Evolutionary conservation across 2,113 vertebrate species (phyloP).

Genomic region (Apeltes quadracus): DNA sequence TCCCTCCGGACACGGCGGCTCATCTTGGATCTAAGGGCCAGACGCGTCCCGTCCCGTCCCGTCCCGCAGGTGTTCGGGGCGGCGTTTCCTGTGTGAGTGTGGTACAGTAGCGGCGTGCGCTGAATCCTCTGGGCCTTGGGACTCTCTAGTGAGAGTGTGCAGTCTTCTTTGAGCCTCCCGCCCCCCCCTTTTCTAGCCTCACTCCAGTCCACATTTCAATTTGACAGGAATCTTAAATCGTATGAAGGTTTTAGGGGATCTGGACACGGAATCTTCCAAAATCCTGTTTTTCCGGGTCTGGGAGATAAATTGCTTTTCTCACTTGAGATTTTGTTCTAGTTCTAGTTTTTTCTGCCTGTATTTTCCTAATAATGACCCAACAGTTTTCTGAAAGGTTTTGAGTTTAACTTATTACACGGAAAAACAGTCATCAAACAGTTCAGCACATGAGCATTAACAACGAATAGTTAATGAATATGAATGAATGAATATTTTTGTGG

Average conservation of each 20-base stretch:
- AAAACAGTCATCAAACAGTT: not conserved
- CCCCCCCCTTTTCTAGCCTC: not conserved
- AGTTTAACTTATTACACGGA: not conserved
- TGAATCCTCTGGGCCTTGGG: constrained; percentile 24
- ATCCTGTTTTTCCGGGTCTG: constrained; percentile 37
- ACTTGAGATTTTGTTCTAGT: not conserved
- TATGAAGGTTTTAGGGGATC: constrained; percentile 40
- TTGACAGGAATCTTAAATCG: constrained; percentile 67
- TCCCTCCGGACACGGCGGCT: constrained; percentile 41
- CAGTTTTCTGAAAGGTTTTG: constrained; percentile 2
- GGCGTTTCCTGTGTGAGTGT: constrained; percentile 44
- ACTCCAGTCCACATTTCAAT: constrained; percentile 62
- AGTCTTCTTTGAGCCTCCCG: constrained; percentile 7
- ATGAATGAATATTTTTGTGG: not conserved
- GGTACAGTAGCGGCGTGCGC: constrained; percentile 21
- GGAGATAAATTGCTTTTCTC: constrained; percentile 37
- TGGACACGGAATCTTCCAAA: constrained; percentile 41
- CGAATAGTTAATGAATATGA: no score
- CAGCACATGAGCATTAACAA: no score
- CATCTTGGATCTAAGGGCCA: constrained; percentile 53
- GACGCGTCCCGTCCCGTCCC: constrained; percentile 62
- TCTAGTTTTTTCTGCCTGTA: not conserved
- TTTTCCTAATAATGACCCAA: not conserved
- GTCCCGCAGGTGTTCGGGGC: constrained; percentile 36
- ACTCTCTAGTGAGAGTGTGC: constrained; percentile 16